Base-by-base conservation (phyloP, 2,797 vertebrate genomes). In the Meriones psammophilus region DNA sequence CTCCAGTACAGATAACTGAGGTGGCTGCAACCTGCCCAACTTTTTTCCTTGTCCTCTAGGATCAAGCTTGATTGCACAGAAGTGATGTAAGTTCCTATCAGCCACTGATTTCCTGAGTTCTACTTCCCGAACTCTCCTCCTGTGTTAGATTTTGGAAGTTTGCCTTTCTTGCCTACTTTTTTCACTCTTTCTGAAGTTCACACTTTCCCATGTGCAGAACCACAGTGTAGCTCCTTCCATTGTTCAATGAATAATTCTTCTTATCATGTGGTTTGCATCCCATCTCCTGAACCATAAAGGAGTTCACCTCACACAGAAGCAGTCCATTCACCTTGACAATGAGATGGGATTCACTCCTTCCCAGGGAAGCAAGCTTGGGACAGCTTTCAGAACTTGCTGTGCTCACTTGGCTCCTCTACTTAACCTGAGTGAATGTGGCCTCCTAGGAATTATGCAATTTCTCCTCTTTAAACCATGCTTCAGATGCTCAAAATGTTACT, bases 141-240 rank as follows among this genome's bases (percentile, higher is more conserved):
- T 58, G 14, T 3, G 8, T 46, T 28, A 77, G 62, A 58, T 30
- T 60, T 88, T 94, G 71, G 50, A 78, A 18, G 13, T 50, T 64
- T 86, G 20, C 17, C 54, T 90, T 50, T 77, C 88, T 95, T 73
- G 58, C n/a, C 46, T 62, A 64, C 84, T 64, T 79, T 87, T 89
- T 79, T 24, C 73, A 36, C 24, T 54, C 30, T 90, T 83, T 86
- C 91, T 86, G 9, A 94, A 77, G 56, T 64, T 60, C 10, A 66
- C 42, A 36, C 36, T 60, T 85, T 89, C 54, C 46, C 60, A 8
- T 36, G 50, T 56, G 58, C 42, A 71, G 12, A 84, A 71, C 42
- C 64, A 66, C 33, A n/a, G 58, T 1, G 8, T 0, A 50, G 26
- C 1, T 30, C 17, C 76, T 81, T 88, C 36, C 0, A 3, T 46